phyloP scores from a whole-genome alignment of 1,140 invertebrate genomes.

The Nebria ingens region DNA sequence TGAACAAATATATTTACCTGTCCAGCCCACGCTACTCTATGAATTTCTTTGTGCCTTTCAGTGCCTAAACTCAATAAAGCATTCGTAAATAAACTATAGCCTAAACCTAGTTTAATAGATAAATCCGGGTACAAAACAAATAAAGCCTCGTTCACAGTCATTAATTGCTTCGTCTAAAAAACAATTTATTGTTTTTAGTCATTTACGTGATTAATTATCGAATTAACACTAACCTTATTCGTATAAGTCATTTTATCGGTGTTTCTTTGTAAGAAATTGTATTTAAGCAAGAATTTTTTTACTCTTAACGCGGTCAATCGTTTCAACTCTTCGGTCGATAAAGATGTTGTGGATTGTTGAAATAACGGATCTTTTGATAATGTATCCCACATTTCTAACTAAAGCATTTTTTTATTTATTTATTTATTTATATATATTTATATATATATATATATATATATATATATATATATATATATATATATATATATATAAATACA shows the following conservation, averaged over 20 bases:
- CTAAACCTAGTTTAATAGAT: slow-evolving; percentile 56
- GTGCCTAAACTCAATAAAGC: slow-evolving; percentile 63
- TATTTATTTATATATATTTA: background rate
- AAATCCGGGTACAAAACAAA: slow-evolving; percentile 54
- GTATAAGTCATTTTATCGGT: slow-evolving; percentile 48
- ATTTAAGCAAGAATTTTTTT: slow-evolving; percentile 33
- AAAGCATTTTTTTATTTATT: slow-evolving; percentile 24
- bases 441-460: background rate
- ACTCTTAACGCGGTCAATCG: slow-evolving; percentile 49
- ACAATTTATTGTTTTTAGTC: slow-evolving; percentile 20
- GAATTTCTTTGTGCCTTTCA: slow-evolving; percentile 59
- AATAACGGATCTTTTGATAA: slow-evolving; percentile 77
- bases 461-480: background rate
- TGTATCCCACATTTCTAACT: slow-evolving; percentile 73
- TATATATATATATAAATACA: background rate
- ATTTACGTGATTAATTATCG: slow-evolving; percentile 15
- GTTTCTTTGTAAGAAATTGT: slow-evolving; percentile 42
- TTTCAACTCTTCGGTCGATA: slow-evolving; percentile 62
- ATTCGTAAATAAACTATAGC: slow-evolving; percentile 56
- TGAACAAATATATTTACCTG: slow-evolving; percentile 41
- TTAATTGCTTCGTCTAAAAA: slow-evolving; percentile 50
- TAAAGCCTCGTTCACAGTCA: slow-evolving; percentile 58
- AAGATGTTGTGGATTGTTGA: slow-evolving; percentile 41
- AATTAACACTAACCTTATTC: slow-evolving; percentile 41
- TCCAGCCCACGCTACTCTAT: slow-evolving; percentile 55